Evolutionary conservation across 2,888 invertebrate species (phyloP).

Genomic region (Papilio demoleus): DNA sequence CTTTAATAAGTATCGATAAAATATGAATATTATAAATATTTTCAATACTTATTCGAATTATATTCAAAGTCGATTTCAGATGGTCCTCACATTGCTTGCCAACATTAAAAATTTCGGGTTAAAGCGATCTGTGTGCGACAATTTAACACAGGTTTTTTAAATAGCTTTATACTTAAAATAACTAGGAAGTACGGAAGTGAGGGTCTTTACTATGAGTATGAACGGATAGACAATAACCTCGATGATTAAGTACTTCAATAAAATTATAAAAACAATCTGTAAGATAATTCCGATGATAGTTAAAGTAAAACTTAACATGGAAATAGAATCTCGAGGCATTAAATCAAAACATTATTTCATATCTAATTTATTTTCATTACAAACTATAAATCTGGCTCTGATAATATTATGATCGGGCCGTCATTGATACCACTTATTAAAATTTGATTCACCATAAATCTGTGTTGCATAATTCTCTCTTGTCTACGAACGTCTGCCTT

Average conservation of each 20-base stretch:
- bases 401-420: slow-evolving; percentile 59
- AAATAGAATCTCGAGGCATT: slow-evolving; percentile 34
- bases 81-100: slow-evolving; percentile 44
- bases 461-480: slow-evolving; percentile 61
- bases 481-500: slow-evolving; percentile 54
- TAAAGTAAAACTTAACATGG: slow-evolving; percentile 25
- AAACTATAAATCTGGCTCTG: slow-evolving; percentile 55
- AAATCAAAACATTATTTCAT: slow-evolving; percentile 46
- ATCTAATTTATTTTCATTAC: slow-evolving; percentile 51
- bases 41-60: slow-evolving; percentile 69
- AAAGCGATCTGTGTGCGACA: background rate
- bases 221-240: background rate
- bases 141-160: too few relatives aligned
- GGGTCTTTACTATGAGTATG: background rate
- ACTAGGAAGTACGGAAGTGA: background rate
- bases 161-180: too few relatives aligned
- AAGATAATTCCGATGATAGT: slow-evolving; percentile 14
- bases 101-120: background rate
- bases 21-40: slow-evolving; percentile 82
- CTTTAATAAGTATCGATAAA: slow-evolving; percentile 84
- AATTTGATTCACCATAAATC: slow-evolving; percentile 64
- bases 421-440: slow-evolving; percentile 60
- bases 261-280: slow-evolving; percentile 25
- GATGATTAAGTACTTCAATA: slow-evolving; percentile 3
- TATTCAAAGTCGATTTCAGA: slow-evolving; percentile 38